phyloP scores from a whole-genome alignment of 2,888 invertebrate species.

The Neocrepidodera transversa region DNA sequence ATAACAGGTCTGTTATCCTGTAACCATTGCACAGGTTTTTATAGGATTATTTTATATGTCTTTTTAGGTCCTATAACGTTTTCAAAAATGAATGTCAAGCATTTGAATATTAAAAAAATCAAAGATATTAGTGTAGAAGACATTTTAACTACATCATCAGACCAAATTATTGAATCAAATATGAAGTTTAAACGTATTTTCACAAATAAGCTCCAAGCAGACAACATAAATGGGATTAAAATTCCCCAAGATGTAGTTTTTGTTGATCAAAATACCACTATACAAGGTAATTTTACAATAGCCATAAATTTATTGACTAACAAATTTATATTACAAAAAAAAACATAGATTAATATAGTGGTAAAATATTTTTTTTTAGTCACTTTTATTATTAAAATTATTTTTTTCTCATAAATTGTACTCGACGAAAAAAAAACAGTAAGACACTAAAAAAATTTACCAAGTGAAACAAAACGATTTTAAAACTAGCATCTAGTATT shows the following conservation, averaged over 20 bases:
- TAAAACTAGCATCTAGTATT: no score
- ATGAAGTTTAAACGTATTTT: slow-evolving; percentile 47
- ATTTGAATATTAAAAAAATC: slow-evolving; percentile 41
- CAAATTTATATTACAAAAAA: no score
- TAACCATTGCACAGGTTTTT: not conserved
- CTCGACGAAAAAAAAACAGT: no score
- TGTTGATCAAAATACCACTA: slow-evolving; percentile 36
- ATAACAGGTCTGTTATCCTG: no score
- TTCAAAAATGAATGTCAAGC: slow-evolving; percentile 38
- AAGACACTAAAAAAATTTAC: no score
- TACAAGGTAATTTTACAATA: slow-evolving; percentile 19
- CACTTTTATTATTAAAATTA: no score
- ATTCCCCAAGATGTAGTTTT: slow-evolving; percentile 44
- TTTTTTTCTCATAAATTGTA: no score
- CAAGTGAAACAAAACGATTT: no score
- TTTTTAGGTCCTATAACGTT: slow-evolving; percentile 48
- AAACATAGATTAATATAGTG: no score
- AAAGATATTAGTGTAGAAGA: slow-evolving; percentile 39
- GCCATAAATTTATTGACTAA: no score
- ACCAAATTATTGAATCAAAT: slow-evolving; percentile 50
- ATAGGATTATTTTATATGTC: not conserved
- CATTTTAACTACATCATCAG: slow-evolving; percentile 52
- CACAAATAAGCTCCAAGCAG: slow-evolving; percentile 42
- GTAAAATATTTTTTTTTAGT: no score
- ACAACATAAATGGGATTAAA: slow-evolving; percentile 49